Percentiles rank a stretch among this genome's conserved stretches.
Conservation (phyloP, 2,113 vertebrate genomes). For the Melanerpes formicivorus region DNA sequence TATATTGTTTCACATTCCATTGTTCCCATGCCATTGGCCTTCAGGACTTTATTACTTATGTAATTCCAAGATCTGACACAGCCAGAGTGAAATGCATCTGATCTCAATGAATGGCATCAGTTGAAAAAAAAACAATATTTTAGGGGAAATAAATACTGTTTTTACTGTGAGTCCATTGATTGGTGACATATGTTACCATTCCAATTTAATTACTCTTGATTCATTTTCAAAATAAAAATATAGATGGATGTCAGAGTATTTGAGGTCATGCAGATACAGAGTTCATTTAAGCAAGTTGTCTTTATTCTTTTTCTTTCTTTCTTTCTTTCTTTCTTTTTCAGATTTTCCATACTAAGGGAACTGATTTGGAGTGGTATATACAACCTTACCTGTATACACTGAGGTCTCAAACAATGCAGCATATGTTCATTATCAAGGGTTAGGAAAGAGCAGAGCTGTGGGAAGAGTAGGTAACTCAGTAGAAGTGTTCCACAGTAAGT, state of each 20-base stretch:
- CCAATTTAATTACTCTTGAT: conserved; percentile 79
- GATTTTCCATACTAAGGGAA: conserved; percentile 15
- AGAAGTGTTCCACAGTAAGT: not conserved
- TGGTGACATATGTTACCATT: conserved; percentile 79
- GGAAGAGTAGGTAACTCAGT: not conserved
- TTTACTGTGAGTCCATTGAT: conserved; percentile 70
- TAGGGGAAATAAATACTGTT: conserved; percentile 66
- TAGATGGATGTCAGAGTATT: conserved; percentile 73
- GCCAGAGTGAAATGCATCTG: conserved; percentile 75
- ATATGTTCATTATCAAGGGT: not conserved
- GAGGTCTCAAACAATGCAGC: not conserved
- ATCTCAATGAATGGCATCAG: conserved; percentile 76
- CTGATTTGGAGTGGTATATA: not conserved
- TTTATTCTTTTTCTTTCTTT: conserved; percentile 11
- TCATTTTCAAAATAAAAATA: conserved; percentile 76
- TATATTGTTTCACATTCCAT: conserved; percentile 81
- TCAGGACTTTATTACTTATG: conserved; percentile 75
- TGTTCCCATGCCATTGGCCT: conserved; percentile 74
- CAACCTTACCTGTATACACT: not conserved
- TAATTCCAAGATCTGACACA: conserved; percentile 74
- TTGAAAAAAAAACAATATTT: conserved; percentile 68
- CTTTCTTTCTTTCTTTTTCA: not conserved
- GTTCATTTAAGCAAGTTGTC: conserved; percentile 67
- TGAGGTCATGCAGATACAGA: conserved; percentile 68
- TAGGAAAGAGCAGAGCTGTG: accelerated